Evolutionary conservation across 2,113 vertebrate genomes (phyloP).

Genomic region (Ranitomeya imitator): DNA sequence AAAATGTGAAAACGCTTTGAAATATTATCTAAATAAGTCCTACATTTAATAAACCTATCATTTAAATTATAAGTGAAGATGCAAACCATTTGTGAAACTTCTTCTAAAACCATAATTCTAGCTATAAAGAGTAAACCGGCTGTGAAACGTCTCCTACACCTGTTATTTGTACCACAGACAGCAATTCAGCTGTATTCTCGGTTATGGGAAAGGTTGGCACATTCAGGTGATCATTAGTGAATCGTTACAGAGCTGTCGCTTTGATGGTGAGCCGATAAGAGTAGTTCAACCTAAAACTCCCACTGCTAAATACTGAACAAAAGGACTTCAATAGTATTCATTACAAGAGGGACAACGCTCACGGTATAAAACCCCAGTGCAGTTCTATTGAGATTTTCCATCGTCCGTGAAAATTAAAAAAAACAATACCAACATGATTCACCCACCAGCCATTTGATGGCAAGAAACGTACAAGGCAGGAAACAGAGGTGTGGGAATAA

Average conservation of each 20-base stretch:
- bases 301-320: conserved; percentile 8
- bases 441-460: conserved; percentile 15
- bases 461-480: not conserved
- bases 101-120: not conserved
- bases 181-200: not conserved
- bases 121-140: not conserved
- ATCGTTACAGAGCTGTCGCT: conserved; percentile 6
- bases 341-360: not conserved
- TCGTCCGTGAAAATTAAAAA: not conserved
- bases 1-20: too few relatives aligned
- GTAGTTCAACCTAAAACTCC: conserved; percentile 12
- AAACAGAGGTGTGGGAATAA: not conserved
- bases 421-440: not conserved
- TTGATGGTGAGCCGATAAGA: not conserved
- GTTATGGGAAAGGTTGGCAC: conserved; percentile 7
- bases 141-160: not conserved
- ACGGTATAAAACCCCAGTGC: not conserved
- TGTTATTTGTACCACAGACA: not conserved
- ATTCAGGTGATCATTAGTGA: conserved; percentile 1
- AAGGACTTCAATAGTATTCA: conserved; percentile 1
- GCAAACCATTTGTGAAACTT: too few relatives aligned
- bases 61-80: too few relatives aligned
- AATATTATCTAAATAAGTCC: too few relatives aligned
- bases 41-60: too few relatives aligned
- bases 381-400: conserved; percentile 14